Percentiles rank a stretch among this genome's conserved stretches.
phyloP scores from a whole-genome alignment of 2,888 invertebrate species.

The Syrista parreyssii region DNA sequence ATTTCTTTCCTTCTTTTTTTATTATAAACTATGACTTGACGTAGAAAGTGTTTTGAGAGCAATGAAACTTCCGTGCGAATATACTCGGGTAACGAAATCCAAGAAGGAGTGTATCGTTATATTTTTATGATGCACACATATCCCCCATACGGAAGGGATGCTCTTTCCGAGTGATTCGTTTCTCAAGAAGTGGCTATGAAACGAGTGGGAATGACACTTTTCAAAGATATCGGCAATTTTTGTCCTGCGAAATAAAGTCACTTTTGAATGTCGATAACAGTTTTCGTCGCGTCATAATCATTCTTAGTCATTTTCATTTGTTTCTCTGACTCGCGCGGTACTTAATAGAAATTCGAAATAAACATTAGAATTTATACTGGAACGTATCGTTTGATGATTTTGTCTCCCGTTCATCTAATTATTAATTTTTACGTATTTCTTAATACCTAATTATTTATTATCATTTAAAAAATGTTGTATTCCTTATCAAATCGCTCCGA shows the following conservation, averaged over 20 bases:
- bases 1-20: neutral
- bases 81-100: neutral
- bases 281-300: neutral
- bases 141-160: conserved; percentile 46
- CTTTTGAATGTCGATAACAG: neutral
- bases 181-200: neutral
- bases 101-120: neutral
- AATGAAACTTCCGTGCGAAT: neutral
- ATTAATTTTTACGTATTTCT: neutral
- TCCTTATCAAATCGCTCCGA: no score
- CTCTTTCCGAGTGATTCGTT: neutral
- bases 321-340: neutral
- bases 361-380: conserved; percentile 46
- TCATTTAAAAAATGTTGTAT: no score
- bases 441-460: neutral
- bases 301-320: neutral
- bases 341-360: neutral
- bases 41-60: neutral
- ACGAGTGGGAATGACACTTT: neutral
- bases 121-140: conserved; percentile 78
- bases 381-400: neutral
- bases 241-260: neutral
- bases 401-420: neutral
- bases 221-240: neutral
- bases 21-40: neutral